Base-by-base conservation (phyloP, 2,888 invertebrate species). In the Aelia acuminata region DNA sequence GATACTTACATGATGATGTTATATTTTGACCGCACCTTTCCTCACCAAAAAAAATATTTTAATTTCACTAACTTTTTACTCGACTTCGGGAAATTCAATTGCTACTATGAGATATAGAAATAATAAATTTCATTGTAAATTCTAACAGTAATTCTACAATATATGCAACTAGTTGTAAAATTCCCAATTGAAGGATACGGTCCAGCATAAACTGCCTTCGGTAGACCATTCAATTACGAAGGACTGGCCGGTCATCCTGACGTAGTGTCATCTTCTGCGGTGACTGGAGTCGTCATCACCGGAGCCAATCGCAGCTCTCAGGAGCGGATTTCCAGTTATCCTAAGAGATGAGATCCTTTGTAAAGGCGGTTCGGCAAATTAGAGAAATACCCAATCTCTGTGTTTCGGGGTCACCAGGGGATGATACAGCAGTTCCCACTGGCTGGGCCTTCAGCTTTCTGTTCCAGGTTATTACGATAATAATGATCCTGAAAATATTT, bases 251-350 rank as follows among this genome's bases (percentile, higher is more conserved):
- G 43, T 47, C 80, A 80, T n/a, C 80, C 80, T 47, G 80, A 80
- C 80, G 80, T 80, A n/a, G 80, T 43, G n/a, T 43, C 43, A 80
- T 43, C 80, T 80, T n/a, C 43, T 11, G n/a, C 43, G 18, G 80
- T 80, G 80, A 47, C 80, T 80, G 13, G 43, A 22, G 43, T 39
- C 35, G 75, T 80, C 80, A 80, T 80, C 80, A 80, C 43, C 43
- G 43, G 3, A n/a, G 80, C 39, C 43, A 43, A 80, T 80, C n/a
- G 43, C 80, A 11, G 80, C 43, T 80, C 80, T 43, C 80, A 80
- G 80, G 80, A 47, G 11, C n/a, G 43, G 80, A 80, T n/a, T 43
- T 80, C 80, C 80, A 80, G 43, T 80, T 43, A 47, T 8, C 20
- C 31, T 4, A 43, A 80, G 80, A 80, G 80, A n/a, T 18, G 20